phyloP scores from a whole-genome alignment of 2,113 vertebrate genomes.

The Furnarius figulus region DNA sequence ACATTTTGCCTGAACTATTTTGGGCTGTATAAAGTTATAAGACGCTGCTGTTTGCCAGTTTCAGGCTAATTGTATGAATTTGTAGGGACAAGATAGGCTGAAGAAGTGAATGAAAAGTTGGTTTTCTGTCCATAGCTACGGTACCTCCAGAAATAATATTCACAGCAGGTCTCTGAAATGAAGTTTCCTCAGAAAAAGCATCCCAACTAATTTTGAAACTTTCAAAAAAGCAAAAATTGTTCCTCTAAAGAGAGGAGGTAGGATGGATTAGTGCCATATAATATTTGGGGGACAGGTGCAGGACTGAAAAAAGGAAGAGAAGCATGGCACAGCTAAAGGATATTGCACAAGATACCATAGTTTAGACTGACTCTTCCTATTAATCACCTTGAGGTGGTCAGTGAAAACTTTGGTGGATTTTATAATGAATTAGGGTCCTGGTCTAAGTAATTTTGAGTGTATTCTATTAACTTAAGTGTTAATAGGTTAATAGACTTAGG shows the following conservation, averaged over 20 bases:
- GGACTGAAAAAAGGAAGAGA: neutral
- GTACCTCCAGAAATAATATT: neutral
- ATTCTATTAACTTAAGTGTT: neutral
- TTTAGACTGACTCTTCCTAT: neutral
- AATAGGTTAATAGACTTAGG: neutral
- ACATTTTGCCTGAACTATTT: neutral
- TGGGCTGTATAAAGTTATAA: neutral
- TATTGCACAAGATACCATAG: rapidly evolving
- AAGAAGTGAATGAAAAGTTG: neutral
- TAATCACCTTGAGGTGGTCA: neutral
- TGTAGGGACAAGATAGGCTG: neutral
- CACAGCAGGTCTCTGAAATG: neutral
- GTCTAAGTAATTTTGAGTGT: neutral
- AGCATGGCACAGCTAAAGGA: neutral
- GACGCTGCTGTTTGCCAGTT: neutral
- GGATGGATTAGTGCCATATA: neutral
- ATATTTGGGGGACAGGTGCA: neutral
- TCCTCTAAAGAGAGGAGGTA: neutral
- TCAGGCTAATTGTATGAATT: neutral
- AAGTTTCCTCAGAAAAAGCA: neutral
- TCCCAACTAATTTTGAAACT: neutral
- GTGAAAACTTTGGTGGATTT: neutral
- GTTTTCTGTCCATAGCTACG: neutral
- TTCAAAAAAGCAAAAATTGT: neutral
- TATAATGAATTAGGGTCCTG: neutral